Evolutionary conservation across 2,113 vertebrate genomes (phyloP), one percentile per base, ranked within the genome.

Genomic region (Gymnorhina tibicen): DNA sequence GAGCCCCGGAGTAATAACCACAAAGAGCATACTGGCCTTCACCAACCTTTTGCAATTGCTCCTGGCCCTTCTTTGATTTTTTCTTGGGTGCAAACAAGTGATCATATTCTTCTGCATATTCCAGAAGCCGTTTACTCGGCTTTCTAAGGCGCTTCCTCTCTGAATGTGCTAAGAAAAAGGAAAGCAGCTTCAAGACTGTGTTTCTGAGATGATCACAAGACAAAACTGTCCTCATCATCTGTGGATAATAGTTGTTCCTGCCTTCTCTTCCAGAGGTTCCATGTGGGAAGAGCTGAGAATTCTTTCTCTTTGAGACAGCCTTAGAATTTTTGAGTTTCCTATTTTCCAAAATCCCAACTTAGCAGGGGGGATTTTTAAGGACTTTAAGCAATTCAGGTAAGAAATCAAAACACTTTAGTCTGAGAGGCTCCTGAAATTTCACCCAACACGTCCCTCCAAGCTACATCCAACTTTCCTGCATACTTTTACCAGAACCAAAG

Each of bases 71-170:
- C 97, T 98, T 99, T 85, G 96, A 97, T 94, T 99, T 99, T 98
- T 99, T 99, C 98, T 98, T 99, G 20, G 98, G 97, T 82, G 98
- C 98, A 98, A 99, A 99, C 94, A 99, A 98, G 75, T 99, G 98
- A 97, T 99, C 98, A 42, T 99, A 99, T 72, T 99, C 99, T 97
- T 99, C 99, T 59, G 99, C 99, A 98, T 99, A 99, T 82, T 99
- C 99, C 59, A 99, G 98, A 95, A 99, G 98, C 97, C 99, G 98
- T 97, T 99, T 99, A 97, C 99, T 99, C 30, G 99, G 99, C 97
- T 99, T 99, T 97, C 99, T 98, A 95, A 99, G 98, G 79, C 99
- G 98, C 91, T 99, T 99, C 97, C 99, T 98, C 95, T 98, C 99
- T 98, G 97, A 97, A 85, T 96, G 95, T 78, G 96, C 79, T 97